Conservation (phyloP, 2,797 vertebrate genomes). For the Dipus sagitta region DNA sequence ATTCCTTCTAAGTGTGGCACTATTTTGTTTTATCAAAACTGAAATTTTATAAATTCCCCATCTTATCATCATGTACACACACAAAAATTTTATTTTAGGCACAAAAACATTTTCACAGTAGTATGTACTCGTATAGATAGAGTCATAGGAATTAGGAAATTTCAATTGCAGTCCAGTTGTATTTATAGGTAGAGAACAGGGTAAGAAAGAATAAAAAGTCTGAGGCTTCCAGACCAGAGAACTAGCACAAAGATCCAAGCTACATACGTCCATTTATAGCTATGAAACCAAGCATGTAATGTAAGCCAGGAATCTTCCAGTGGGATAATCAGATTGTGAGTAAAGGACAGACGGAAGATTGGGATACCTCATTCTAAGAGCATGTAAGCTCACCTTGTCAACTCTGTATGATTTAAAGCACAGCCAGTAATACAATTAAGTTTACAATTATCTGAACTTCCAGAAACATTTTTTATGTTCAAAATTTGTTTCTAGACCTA, state of each 20-base stretch:
- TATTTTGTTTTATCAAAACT: slow-evolving; percentile 11
- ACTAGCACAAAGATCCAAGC: background rate
- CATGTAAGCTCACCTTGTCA: background rate
- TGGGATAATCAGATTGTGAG: background rate
- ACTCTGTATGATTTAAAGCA: background rate
- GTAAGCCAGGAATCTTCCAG: background rate
- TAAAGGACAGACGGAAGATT: background rate
- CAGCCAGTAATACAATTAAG: background rate
- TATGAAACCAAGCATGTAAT: background rate
- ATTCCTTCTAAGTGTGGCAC: background rate
- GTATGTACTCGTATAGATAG: background rate
- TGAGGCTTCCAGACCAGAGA: background rate
- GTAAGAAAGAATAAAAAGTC: background rate
- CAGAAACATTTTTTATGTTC: background rate
- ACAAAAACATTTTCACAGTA: background rate
- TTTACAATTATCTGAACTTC: background rate
- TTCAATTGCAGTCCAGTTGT: background rate
- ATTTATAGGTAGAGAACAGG: background rate
- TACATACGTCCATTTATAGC: background rate
- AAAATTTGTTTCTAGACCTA: background rate
- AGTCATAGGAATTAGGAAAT: background rate
- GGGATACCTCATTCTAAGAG: background rate
- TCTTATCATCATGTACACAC: background rate
- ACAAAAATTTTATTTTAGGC: background rate
- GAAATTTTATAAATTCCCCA: background rate